A percentile compares a stretch with the other conserved stretches of the same genome.
Conservation (phyloP, 2,888 invertebrate species). For the Diogma glabrata region DNA sequence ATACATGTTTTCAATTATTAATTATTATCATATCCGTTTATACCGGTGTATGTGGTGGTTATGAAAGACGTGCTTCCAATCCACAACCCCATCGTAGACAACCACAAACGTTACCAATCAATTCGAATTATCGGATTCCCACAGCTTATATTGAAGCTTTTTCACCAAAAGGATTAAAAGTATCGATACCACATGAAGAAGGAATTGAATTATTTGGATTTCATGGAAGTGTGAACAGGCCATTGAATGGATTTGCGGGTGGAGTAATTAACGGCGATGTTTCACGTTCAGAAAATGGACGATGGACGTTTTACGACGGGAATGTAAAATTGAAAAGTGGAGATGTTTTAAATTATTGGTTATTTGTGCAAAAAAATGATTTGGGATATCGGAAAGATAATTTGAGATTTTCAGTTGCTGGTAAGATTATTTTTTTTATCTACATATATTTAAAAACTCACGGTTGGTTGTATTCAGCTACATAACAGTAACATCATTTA, state of each 20-base stretch:
- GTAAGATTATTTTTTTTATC: background rate
- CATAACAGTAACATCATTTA: too few relatives aligned
- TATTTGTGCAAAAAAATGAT: slow-evolving; percentile 6
- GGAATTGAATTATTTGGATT: slow-evolving; percentile 5
- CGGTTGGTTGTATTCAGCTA: too few relatives aligned
- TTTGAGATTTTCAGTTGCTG: background rate
- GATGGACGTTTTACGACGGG: slow-evolving; percentile 4
- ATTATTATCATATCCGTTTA: too few relatives aligned
- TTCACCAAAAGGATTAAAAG: background rate
- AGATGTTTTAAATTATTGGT: slow-evolving; percentile 9
- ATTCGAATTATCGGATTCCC: background rate
- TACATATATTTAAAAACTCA: too few relatives aligned
- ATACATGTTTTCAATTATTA: too few relatives aligned
- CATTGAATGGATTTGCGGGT: background rate
- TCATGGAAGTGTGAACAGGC: slow-evolving; percentile 6
- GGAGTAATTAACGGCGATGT: slow-evolving; percentile 3
- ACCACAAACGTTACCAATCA: background rate
- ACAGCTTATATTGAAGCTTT: background rate
- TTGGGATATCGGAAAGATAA: slow-evolving; percentile 9
- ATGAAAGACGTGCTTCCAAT: too few relatives aligned
- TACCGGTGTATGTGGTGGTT: too few relatives aligned
- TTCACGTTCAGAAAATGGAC: background rate
- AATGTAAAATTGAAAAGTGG: slow-evolving; percentile 1
- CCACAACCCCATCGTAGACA: too few relatives aligned
- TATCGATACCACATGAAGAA: background rate